Base-by-base conservation (phyloP, 2,888 invertebrate genomes). In the Pandemis corylana region DNA sequence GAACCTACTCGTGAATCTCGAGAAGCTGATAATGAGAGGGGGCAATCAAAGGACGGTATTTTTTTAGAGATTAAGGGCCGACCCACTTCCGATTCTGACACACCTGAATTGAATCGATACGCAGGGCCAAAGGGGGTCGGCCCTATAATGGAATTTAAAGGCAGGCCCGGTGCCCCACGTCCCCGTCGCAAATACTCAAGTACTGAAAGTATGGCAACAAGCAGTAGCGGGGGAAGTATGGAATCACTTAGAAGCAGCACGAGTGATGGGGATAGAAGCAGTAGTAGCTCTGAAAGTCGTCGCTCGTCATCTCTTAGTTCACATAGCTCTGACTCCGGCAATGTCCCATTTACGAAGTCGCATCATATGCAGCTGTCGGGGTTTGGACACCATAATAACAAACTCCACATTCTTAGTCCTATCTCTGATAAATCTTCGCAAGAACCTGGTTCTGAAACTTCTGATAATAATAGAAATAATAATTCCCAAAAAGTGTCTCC, bases 351-450 rank as follows among this genome's bases (percentile, higher is more conserved):
- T 80, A 92, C 93, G 68, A 96, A 96, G 82, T 95, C 96, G 71
- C 96, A 95, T 82, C 90, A 95, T 80, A 95, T 95, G 90, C 96
- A 96, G 80, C 87, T 96, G 72, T 95, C 96, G 83, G 96, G 96
- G 86, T 97, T 97, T 88, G 95, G 96, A 72, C 96, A 97, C 81
- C 97, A 97, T 88, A 95, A 96, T 74, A 95, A 95, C 87, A 97
- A 98, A 88, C 92, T 98, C 80, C 97, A 98, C 89, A 97, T 98
- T 86, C 95, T 98, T 65, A 98, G 98, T 83, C 98, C 98, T 28
- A 98, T 98, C 84, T 98, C 98, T 75, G 98, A 98, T 90, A 98
- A 98, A 90, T 98, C 98, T 36, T 97, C 97, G 0, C 97, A 97
- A 89, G 98, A 98, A 85, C 97, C 97, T 15, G 97, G 96, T 28